Evolutionary conservation across 2,888 invertebrate genomes (phyloP), one percentile per base, ranked within the genome.

Genomic region (Scelioninae gen. 2): DNA sequence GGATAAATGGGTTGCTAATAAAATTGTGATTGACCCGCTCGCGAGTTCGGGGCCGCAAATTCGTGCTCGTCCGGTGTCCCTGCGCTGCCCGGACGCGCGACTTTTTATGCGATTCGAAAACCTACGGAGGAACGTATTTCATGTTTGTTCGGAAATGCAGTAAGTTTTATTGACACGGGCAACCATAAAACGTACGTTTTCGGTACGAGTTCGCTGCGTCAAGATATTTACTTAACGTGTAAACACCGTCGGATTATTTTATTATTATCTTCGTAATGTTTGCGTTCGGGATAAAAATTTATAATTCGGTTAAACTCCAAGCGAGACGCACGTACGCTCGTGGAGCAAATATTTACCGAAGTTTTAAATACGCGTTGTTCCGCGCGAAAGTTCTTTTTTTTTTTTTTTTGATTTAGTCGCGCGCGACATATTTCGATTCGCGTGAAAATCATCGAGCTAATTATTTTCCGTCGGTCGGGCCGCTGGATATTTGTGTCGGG

Each of bases 21-120:
- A 77, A 77, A 78, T 78, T 77, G 72, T 78, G 80, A 80, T 80
- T 77, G 80, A 80, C 80, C 74, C 72, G 19, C 72, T 57, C 50
- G 48, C 53, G 68, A 73, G 67, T 73, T 75, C 41, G 55, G 35
- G 57, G 52, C 68, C 68, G 60, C 71, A 63, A 74, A 75, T 77
- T 75, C 64, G 25, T 39, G 68, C 41, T 50, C 33, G 11, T 16
- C n/a, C 10, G 48, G 28, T 50, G 41, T 63, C 45, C 63, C 48
- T 13, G 16, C 13, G 53, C 65, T 50, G 60, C 43, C 52, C 43
- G 22, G 31, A 28, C 35, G 37, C 35, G 46, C 46, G 39, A 35
- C 58, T 65, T 60, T 77, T 78, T 77, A 76, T 75, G 72, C 70
- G 74, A 57, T 57, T 69, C 41, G 48, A 53, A 61, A 52, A 65